phyloP scores from a whole-genome alignment of 2,888 invertebrate species.

The Malthinus flaveolus region DNA sequence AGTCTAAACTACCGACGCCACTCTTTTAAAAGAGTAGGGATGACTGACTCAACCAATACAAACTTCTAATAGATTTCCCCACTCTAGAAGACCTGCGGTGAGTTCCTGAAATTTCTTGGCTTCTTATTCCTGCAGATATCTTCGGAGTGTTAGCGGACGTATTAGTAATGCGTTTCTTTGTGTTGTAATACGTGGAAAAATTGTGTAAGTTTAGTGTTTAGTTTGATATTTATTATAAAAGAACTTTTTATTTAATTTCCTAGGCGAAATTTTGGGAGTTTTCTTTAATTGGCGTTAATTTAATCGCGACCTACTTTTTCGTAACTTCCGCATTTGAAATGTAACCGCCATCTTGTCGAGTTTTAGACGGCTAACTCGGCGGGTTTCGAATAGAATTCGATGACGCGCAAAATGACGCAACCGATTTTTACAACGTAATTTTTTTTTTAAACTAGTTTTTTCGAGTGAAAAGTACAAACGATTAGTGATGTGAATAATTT shows the following conservation, averaged over 20 bases:
- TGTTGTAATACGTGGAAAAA: slow-evolving; percentile 6
- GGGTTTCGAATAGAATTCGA: slow-evolving; percentile 15
- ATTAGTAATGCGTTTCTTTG: slow-evolving; percentile 19
- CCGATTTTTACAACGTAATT: neutral
- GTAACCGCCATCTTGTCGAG: slow-evolving; percentile 41
- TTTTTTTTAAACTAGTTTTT: neutral
- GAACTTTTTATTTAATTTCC: slow-evolving; percentile 1
- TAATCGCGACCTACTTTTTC: slow-evolving; percentile 38
- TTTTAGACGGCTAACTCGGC: slow-evolving; percentile 27
- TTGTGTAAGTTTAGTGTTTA: slow-evolving; percentile 17
- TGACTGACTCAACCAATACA: slow-evolving; percentile 34
- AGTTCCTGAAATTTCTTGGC: slow-evolving; percentile 35
- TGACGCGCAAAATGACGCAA: slow-evolving; percentile 5
- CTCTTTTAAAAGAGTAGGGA: slow-evolving; percentile 29
- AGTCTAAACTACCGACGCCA: slow-evolving; percentile 33
- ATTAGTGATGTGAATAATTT: neutral
- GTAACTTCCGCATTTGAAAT: slow-evolving; percentile 42
- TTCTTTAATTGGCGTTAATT: neutral
- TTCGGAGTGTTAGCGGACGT: slow-evolving; percentile 21
- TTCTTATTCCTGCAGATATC: slow-evolving; percentile 38
- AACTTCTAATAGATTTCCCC: slow-evolving; percentile 31
- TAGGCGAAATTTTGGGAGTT: neutral
- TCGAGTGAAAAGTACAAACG: neutral
- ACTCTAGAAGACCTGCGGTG: slow-evolving; percentile 31
- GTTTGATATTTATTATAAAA: slow-evolving; percentile 3